Conservation (phyloP, 1,140 invertebrate genomes). For the Protaetia brevitarsis region DNA sequence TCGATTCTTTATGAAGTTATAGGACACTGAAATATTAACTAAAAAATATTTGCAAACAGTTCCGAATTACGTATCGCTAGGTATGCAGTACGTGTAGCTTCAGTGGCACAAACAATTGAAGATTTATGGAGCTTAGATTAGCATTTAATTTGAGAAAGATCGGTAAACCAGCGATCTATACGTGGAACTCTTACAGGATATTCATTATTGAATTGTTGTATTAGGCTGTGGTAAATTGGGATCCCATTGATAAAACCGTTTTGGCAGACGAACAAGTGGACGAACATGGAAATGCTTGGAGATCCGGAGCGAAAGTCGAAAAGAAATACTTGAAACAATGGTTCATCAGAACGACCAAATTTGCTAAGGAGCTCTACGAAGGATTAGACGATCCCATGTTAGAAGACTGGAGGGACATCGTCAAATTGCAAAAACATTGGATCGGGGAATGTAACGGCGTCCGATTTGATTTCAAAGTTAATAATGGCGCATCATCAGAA, state of each 20-base stretch:
- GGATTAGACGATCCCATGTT: slow-evolving; percentile 69
- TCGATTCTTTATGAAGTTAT: no score
- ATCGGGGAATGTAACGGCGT: slow-evolving; percentile 89
- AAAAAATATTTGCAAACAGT: no score
- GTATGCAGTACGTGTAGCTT: no score
- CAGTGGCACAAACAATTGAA: no score
- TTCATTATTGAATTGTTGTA: background rate
- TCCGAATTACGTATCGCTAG: no score
- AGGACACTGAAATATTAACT: no score
- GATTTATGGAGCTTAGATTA: no score
- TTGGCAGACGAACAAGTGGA: slow-evolving; percentile 98
- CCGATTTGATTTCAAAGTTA: slow-evolving; percentile 68
- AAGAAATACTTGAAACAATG: slow-evolving; percentile 89
- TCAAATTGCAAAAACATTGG: slow-evolving; percentile 90
- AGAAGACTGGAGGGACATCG: slow-evolving; percentile 80
- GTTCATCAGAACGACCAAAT: slow-evolving; percentile 91
- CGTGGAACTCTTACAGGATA: no score
- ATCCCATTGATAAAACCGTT: slow-evolving; percentile 96
- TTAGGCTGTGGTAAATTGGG: slow-evolving; percentile 93
- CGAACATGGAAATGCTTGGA: slow-evolving; percentile 87
- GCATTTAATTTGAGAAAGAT: no score
- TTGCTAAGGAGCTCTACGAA: slow-evolving; percentile 75
- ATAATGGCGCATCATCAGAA: no score
- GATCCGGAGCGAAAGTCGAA: slow-evolving; percentile 94
- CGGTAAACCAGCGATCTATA: no score